Evolutionary conservation across 2,797 vertebrate species (phyloP).

Genomic region (Petrocephalus sullivani): DNA sequence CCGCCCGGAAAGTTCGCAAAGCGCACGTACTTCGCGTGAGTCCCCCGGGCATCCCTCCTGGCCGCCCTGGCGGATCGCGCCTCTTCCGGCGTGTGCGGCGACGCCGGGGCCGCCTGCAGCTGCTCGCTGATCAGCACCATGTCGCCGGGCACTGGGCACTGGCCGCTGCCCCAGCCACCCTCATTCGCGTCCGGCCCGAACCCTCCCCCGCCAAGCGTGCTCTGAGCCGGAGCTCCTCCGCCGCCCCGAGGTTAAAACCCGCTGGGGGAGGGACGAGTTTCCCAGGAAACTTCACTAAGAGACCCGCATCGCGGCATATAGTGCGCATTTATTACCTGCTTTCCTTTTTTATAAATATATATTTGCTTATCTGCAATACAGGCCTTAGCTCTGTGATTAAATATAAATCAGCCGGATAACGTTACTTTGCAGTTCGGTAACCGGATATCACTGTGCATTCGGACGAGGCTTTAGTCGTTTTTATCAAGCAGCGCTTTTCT

Average conservation of each 20-base stretch:
- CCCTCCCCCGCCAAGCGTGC: background rate
- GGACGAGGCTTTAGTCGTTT: background rate
- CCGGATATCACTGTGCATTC: background rate
- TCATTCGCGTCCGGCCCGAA: constrained; percentile 11
- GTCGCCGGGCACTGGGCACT: constrained; percentile 16
- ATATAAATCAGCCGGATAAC: background rate
- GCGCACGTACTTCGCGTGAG: constrained; percentile 50
- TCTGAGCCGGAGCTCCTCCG: constrained; percentile 25
- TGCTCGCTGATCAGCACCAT: constrained; percentile 56
- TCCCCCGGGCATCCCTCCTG: constrained; percentile 47
- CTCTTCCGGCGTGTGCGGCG: constrained; percentile 44
- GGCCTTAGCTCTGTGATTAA: constrained; percentile 5
- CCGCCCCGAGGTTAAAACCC: constrained; percentile 29
- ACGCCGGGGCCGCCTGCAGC: constrained; percentile 46
- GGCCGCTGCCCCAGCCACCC: constrained; percentile 3
- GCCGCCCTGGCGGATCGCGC: constrained; percentile 9
- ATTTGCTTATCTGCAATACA: background rate
- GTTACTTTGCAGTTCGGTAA: background rate
- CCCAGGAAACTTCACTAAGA: constrained; percentile 10
- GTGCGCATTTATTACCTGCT: background rate
- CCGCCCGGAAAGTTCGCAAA: background rate
- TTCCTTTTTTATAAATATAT: background rate
- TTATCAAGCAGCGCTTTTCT: background rate
- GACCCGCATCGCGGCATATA: background rate
- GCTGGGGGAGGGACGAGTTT: constrained; percentile 30